These are phyloP conservation scores for Pseudobourletiella spinata DNA, from an alignment of 1,140 invertebrate genomes.

Conservation along the genomic window DNA sequence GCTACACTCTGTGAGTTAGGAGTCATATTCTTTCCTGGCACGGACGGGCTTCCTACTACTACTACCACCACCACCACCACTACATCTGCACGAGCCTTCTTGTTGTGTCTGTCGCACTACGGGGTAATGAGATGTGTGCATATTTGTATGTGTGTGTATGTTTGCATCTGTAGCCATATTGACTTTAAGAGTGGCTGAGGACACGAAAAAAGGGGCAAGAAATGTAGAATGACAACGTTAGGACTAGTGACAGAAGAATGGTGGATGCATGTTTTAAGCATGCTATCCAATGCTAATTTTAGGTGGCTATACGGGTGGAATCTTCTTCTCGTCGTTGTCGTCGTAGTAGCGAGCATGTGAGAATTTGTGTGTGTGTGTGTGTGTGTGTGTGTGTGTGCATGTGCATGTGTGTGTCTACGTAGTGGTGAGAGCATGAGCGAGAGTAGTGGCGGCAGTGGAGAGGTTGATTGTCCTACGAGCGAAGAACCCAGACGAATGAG, in stretches of 20 bases:
- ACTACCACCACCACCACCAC: no score
- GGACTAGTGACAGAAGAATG: slow-evolving; percentile 2
- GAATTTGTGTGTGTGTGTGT: no score
- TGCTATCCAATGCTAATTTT: slow-evolving; percentile 13
- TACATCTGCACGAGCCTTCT: no score
- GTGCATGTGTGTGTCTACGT: neutral
- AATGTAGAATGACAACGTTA: slow-evolving; percentile 8
- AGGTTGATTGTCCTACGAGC: slow-evolving; percentile 25
- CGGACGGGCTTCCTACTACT: no score
- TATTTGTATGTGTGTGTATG: slow-evolving; percentile 1
- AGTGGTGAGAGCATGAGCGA: neutral
- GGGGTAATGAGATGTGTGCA: no score
- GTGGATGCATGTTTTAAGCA: neutral
- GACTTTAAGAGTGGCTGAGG: neutral
- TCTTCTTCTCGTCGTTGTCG: neutral
- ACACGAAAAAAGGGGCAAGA: slow-evolving; percentile 1
- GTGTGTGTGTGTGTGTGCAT: no score
- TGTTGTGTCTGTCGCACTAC: no score
- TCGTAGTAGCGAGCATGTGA: no score
- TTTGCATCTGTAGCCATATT: neutral
- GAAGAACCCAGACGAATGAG: slow-evolving; percentile 25
- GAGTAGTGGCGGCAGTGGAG: neutral
- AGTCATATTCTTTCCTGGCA: no score
- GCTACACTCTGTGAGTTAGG: no score
- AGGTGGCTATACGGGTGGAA: slow-evolving; percentile 12